Conservation (phyloP, 2,888 invertebrate species). For the Drosophila paranaensis region DNA sequence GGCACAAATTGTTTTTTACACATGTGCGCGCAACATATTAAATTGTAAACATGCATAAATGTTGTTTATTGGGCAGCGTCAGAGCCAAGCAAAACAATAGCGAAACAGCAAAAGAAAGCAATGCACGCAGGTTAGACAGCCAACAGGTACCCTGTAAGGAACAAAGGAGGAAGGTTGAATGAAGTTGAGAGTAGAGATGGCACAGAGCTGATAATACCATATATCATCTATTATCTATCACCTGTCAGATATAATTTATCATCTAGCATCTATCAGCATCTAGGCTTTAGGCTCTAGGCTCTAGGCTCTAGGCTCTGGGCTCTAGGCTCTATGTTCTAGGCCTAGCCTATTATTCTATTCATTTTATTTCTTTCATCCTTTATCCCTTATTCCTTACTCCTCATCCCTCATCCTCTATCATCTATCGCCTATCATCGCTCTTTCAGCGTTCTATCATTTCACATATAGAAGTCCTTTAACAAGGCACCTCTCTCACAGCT, state of each 20-base stretch:
- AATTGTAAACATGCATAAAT: conserved; percentile 74
- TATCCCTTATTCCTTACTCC: too few relatives aligned
- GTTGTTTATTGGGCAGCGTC: conserved; percentile 64
- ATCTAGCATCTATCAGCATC: not conserved
- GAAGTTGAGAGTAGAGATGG: too few relatives aligned
- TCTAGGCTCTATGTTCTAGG: not conserved
- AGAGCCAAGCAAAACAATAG: conserved; percentile 52
- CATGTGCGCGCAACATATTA: conserved; percentile 74
- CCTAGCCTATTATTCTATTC: not conserved
- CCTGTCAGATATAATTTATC: not conserved
- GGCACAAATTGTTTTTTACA: conserved; percentile 71
- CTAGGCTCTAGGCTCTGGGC: too few relatives aligned
- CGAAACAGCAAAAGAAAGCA: conserved; percentile 22
- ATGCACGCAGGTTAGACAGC: not conserved
- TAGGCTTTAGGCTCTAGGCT: not conserved
- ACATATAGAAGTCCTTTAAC: not conserved
- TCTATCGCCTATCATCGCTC: not conserved
- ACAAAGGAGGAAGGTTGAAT: not conserved
- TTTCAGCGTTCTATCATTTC: not conserved
- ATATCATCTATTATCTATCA: not conserved
- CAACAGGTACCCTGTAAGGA: conserved; percentile 30
- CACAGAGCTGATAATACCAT: not conserved
- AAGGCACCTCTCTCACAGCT: too few relatives aligned
- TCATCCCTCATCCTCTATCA: not conserved
- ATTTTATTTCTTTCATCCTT: not conserved